Percentiles rank a stretch among this genome's conserved stretches.
These are phyloP conservation scores for Zaprionus kolodkinae DNA, from an alignment of 1,140 invertebrate species.

Conservation along the genomic window DNA sequence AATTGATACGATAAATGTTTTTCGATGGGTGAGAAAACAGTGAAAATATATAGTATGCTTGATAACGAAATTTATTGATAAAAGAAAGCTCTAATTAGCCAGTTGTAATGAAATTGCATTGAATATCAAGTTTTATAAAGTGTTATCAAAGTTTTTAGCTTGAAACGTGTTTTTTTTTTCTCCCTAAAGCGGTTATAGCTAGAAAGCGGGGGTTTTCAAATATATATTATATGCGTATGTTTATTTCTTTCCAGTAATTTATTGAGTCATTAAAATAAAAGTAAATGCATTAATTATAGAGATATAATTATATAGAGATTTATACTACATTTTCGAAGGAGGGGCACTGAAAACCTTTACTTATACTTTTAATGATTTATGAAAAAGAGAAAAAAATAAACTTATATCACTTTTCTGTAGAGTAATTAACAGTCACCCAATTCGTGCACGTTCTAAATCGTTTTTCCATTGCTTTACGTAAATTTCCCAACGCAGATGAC, in stretches of 20 bases:
- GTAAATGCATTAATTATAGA: not conserved
- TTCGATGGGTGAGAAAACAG: not conserved
- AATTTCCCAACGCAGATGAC: not conserved
- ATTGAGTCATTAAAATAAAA: not conserved
- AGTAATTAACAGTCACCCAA: not conserved
- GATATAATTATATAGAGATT: not conserved
- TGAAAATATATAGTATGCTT: not conserved
- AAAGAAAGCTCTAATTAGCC: slow-evolving; percentile 1
- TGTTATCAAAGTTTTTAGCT: not conserved
- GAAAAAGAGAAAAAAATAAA: no score
- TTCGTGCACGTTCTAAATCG: not conserved
- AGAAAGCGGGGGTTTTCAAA: no score
- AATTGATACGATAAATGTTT: not conserved
- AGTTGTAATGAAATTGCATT: not conserved
- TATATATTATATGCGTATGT: no score
- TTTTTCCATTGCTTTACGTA: not conserved
- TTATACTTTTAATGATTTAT: not conserved
- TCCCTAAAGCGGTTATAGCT: not conserved
- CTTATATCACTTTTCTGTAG: not conserved
- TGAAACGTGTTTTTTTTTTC: not conserved
- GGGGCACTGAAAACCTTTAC: not conserved
- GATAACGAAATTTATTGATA: slow-evolving; percentile 3
- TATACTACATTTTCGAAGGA: not conserved
- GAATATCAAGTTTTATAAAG: not conserved
- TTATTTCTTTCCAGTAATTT: not conserved